These are phyloP conservation scores for Halcyon chelicuti DNA, from an alignment of 2,797 vertebrate genomes.

Conservation along the genomic window DNA sequence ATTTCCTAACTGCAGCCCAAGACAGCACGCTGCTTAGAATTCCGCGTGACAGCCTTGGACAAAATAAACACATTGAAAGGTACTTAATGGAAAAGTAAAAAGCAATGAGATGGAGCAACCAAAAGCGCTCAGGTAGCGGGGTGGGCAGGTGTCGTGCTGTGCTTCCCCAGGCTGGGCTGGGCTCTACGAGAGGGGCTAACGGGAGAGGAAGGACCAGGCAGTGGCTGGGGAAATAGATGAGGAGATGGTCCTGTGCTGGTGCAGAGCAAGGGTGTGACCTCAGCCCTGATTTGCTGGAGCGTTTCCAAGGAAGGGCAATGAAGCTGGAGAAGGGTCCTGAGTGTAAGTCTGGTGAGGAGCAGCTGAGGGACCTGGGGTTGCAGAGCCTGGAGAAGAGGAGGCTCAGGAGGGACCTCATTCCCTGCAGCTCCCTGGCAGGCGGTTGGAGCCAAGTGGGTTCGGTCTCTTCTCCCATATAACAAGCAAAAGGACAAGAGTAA, in stretches of 20 bases:
- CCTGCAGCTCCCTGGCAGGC: neutral
- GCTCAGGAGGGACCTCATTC: neutral
- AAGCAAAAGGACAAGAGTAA: neutral
- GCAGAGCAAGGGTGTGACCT: neutral
- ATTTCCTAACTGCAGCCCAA: neutral
- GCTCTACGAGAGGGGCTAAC: neutral
- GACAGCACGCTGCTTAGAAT: neutral
- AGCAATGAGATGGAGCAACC: neutral
- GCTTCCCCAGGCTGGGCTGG: neutral
- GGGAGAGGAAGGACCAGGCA: neutral
- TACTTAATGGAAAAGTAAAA: neutral
- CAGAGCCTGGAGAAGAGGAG: neutral
- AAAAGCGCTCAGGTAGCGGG: neutral
- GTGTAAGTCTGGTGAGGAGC: neutral
- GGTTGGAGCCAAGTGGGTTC: neutral
- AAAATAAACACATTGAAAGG: neutral
- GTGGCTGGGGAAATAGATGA: neutral
- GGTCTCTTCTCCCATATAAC: neutral
- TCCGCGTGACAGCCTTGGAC: neutral
- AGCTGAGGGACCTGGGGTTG: neutral
- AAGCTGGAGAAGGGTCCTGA: neutral
- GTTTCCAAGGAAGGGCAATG: neutral
- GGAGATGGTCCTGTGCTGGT: neutral
- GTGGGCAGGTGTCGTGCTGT: neutral
- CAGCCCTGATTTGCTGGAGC: neutral